phyloP scores from a whole-genome alignment of 2,888 invertebrate genomes.

The Drosophila meridiana region DNA sequence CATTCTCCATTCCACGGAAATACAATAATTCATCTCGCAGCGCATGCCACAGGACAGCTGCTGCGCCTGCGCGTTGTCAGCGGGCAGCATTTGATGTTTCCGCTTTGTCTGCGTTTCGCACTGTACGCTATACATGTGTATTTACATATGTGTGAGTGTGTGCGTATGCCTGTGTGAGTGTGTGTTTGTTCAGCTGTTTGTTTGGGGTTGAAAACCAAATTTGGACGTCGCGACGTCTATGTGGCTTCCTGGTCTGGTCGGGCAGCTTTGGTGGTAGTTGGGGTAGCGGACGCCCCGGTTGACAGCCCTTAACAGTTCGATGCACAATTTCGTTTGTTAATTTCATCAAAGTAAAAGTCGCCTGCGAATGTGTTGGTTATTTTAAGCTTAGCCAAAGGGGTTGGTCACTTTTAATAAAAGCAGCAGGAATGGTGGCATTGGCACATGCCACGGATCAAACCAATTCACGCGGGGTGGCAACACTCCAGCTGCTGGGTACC shows the following conservation, averaged over 20 bases:
- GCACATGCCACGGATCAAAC: conserved; percentile 15
- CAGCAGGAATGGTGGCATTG: conserved; percentile 14
- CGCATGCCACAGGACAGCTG: conserved; percentile 42
- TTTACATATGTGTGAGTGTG: conserved; percentile 2
- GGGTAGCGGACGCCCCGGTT: conserved; percentile 44
- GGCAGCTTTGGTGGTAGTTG: conserved; percentile 8
- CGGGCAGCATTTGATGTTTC: conserved; percentile 31
- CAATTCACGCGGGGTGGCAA: conserved; percentile 8
- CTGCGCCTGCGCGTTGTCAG: conserved; percentile 44
- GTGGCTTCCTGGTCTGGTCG: conserved; percentile 55
- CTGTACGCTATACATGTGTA: conserved; percentile 24
- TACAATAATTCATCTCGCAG: conserved; percentile 28
- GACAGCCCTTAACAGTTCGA: conserved; percentile 41
- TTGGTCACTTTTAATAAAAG: conserved; percentile 12
- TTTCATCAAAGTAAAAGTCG: conserved; percentile 61
- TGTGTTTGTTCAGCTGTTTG: conserved; percentile 3
- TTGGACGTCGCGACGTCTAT: conserved; percentile 37
- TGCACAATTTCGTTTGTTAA: conserved; percentile 56
- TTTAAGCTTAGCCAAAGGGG: conserved; percentile 38
- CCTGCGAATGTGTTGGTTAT: conserved; percentile 27
- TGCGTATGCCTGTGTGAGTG: neutral
- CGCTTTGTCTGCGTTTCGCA: conserved; percentile 30
- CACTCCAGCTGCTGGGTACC: conserved; percentile 16
- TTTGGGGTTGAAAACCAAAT: conserved; percentile 44
- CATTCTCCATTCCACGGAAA: conserved; percentile 29